These are phyloP conservation scores for mouse (Mus musculus) DNA, from an alignment of 2,113 vertebrate genomes.

Conservation along the genomic window GRCm39 chr6:35991501-35992000, in stretches of 20 bases:
- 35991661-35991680: neutral
- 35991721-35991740: neutral
- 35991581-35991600: neutral
- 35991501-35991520: neutral
- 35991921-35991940: conserved; percentile 15
- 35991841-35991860: neutral
- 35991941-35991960: neutral
- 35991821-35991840: neutral
- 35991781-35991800: neutral
- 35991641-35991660: neutral
- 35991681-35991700: neutral
- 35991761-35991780: neutral
- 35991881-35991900: neutral
- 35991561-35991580: too few species aligned
- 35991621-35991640: neutral
- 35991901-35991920: neutral
- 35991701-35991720: neutral
- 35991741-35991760: neutral
- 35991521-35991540: neutral
- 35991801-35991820: neutral
- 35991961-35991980: neutral
- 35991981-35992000: conserved; percentile 19
- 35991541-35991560: neutral
- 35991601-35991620: neutral
- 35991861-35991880: neutral